Conservation (phyloP, 1,140 invertebrate species). For the Theocolax elegans region DNA sequence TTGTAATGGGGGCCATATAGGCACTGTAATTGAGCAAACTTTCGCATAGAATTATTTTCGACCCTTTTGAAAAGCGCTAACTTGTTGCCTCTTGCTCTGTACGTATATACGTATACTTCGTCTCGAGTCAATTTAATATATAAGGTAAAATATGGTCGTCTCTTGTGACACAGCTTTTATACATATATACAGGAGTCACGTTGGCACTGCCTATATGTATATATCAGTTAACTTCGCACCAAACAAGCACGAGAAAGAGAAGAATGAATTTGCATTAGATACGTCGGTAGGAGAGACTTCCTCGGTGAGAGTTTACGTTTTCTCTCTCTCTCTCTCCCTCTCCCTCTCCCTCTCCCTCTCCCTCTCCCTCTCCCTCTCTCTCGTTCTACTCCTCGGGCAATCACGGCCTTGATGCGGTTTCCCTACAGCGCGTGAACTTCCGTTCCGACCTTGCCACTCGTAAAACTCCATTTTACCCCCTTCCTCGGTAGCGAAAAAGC, state of each 20-base stretch:
- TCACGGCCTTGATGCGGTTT: constrained; percentile 48
- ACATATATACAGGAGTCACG: too few species aligned
- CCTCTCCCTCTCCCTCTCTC: too few species aligned
- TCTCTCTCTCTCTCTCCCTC: too few species aligned
- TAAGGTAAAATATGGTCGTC: too few species aligned
- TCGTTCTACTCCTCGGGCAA: constrained; percentile 45
- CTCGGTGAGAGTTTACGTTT: constrained; percentile 19
- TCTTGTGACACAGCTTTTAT: too few species aligned
- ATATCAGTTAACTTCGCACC: too few species aligned
- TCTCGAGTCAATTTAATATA: too few species aligned
- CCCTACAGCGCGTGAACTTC: constrained; percentile 41
- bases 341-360: too few species aligned
- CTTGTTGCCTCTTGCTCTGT: constrained; percentile 3
- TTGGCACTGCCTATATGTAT: too few species aligned
- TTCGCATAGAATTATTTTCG: constrained; percentile 31
- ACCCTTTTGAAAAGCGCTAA: not conserved
- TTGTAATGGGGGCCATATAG: not conserved
- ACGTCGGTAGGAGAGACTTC: constrained; percentile 31
- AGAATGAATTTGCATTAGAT: constrained; percentile 52
- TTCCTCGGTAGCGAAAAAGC: too few species aligned
- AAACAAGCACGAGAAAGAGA: too few species aligned
- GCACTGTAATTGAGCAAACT: constrained; percentile 11
- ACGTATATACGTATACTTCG: too few species aligned
- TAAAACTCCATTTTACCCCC: not conserved
- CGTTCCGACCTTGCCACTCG: constrained; percentile 31